Evolutionary conservation across 2,797 vertebrate genomes (phyloP), one percentile per base, ranked within the genome.

Genomic region (Iguana delicatissima): DNA sequence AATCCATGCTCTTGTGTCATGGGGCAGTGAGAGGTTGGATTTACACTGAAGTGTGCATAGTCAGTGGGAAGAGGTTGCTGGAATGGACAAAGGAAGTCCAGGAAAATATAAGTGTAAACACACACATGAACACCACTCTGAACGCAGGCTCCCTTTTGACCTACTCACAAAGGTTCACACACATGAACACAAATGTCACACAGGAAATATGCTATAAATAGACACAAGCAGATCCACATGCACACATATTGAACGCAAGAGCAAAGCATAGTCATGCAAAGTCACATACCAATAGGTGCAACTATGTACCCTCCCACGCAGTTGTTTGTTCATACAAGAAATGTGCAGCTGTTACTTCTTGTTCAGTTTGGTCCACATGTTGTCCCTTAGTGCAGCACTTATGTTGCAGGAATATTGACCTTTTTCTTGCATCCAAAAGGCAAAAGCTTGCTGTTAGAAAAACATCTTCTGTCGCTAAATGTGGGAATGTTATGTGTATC

Each of bases 1-100:
- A 87, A 91, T 79, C 85, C 59, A 32, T 26, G 67, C 46, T 69
- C n/a, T 87, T 90, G 80, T 91, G 80, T 87, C 89, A 91, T 91
- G 59, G 10, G 35, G 18, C 69, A 26, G 59, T 77, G 80, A 91
- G 59, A 64, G 57, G 46, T 13, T 2, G 85, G 84, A 84, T 35
- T 83, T 80, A 76, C 69, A 77, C 73, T 26, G 50, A 6, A 82
- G 69, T 52, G 57, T 59, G 80, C 38, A 62, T 4, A 18, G 73
- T 73, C 81, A 67, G 32, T 20, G 13, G 38, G 42, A 24, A 88
- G 32, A 59, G 42, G 69, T 62, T 69, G 18, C 13, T 57, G 77
- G 46, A 42, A 42, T 20, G 59, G 57, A 57, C 57, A 52, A 76
- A 76, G n/a, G 80, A 55, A 46, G 29, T 67, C 80, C n/a, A 57